Evolutionary conservation across 2,888 invertebrate genomes (phyloP).

Genomic region (Heliconius hortense): DNA sequence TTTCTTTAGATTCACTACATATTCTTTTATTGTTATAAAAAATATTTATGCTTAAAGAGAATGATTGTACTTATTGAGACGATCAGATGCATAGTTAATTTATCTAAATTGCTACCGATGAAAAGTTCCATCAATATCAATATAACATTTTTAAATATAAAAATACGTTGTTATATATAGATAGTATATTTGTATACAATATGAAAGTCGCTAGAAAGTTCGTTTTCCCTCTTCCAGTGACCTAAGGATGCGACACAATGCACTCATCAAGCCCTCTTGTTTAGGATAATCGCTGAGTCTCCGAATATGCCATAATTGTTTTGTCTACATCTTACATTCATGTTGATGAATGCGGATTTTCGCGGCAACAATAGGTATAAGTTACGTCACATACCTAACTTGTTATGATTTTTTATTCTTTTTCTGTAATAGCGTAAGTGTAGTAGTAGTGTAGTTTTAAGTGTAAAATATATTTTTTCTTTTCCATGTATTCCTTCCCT

Average conservation of each 20-base stretch:
- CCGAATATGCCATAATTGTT: constrained; percentile 57
- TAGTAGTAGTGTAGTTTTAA: neutral
- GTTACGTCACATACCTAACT: neutral
- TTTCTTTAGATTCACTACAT: too few relatives aligned
- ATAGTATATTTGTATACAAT: constrained; percentile 26
- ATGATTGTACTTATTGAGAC: neutral
- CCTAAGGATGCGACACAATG: constrained; percentile 68
- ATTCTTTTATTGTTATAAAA: too few relatives aligned
- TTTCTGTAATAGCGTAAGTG: neutral
- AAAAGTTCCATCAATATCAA: neutral
- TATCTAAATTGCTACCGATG: neutral
- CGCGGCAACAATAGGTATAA: neutral
- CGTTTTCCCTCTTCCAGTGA: constrained; percentile 51
- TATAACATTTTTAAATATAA: neutral
- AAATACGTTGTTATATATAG: neutral
- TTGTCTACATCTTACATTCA: constrained; percentile 43
- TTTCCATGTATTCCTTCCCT: neutral
- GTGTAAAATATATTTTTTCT: neutral
- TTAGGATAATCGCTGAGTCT: constrained; percentile 59
- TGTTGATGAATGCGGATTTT: constrained; percentile 16
- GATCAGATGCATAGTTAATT: neutral
- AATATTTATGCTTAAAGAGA: too few relatives aligned
- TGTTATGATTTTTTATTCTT: neutral
- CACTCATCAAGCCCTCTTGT: constrained; percentile 76
- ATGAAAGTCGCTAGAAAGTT: constrained; percentile 25